These are phyloP conservation scores for Yasuhikotakia modesta DNA, from an alignment of 2,797 vertebrate genomes.

Conservation along the genomic window DNA sequence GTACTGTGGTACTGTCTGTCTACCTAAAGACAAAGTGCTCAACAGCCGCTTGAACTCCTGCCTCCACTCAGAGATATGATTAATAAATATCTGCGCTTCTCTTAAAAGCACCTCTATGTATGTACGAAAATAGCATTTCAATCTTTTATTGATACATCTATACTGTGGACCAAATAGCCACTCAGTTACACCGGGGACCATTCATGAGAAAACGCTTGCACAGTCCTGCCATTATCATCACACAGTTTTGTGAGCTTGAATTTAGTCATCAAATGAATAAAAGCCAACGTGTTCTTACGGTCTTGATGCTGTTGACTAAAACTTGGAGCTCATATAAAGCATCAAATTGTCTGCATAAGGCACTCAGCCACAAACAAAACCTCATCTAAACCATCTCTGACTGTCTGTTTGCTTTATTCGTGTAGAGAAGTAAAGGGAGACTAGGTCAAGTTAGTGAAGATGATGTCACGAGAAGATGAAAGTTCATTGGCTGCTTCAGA, in stretches of 20 bases:
- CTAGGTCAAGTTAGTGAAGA: slow-evolving; percentile 8
- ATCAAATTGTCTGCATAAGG: slow-evolving; percentile 69
- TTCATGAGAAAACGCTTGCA: background rate
- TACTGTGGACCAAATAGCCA: slow-evolving; percentile 25
- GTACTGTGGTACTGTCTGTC: slow-evolving; percentile 35
- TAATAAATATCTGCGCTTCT: slow-evolving; percentile 50
- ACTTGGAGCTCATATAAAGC: slow-evolving; percentile 47
- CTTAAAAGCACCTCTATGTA: slow-evolving; percentile 34
- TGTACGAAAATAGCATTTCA: slow-evolving; percentile 52
- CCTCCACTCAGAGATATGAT: slow-evolving; percentile 26
- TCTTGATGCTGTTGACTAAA: slow-evolving; percentile 45
- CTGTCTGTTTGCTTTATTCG: slow-evolving; percentile 55
- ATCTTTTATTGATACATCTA: slow-evolving; percentile 32
- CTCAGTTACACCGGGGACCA: slow-evolving; percentile 1
- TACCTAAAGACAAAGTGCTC: slow-evolving; percentile 45
- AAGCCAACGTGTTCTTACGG: slow-evolving; percentile 64
- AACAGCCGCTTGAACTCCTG: slow-evolving; percentile 26
- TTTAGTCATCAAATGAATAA: slow-evolving; percentile 53
- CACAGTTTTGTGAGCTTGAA: background rate
- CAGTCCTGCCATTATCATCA: slow-evolving; percentile 7
- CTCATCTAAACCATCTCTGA: slow-evolving; percentile 47
- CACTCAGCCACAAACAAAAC: slow-evolving; percentile 71
- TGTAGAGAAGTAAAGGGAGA: slow-evolving; percentile 60
- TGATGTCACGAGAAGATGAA: no score
- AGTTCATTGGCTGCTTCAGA: background rate